Evolutionary conservation across 2,888 invertebrate species (phyloP).

Genomic region (Tanaodytes sp.): DNA sequence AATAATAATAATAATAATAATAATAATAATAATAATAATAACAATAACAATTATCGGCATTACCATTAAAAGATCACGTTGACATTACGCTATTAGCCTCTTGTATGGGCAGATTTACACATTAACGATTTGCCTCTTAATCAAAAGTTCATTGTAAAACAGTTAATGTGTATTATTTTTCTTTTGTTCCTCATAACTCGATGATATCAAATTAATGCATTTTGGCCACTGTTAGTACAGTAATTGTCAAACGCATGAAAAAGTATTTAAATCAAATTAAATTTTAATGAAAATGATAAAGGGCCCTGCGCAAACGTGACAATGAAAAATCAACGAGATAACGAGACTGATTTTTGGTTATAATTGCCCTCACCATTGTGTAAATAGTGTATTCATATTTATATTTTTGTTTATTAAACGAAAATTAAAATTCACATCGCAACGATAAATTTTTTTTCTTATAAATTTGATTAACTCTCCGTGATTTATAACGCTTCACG

Average conservation of each 20-base stretch:
- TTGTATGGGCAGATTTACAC: conserved; percentile 28
- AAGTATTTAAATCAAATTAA: too few species aligned
- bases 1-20: conserved; percentile 24
- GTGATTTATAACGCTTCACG: conserved; percentile 10
- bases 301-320: not conserved
- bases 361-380: conserved; percentile 11
- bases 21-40: conserved; percentile 40
- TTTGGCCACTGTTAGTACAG: too few species aligned
- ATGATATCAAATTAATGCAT: too few species aligned
- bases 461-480: conserved; percentile 7
- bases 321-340: conserved; percentile 20
- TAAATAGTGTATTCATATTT: too few species aligned
- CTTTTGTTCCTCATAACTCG: too few species aligned
- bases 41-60: conserved; percentile 48
- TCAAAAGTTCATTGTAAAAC: conserved; percentile 3
- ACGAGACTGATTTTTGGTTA: conserved; percentile 23
- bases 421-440: conserved; percentile 11
- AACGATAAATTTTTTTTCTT: conserved; percentile 11
- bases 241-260: too few species aligned
- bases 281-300: too few species aligned
- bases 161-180: too few species aligned
- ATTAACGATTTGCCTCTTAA: not conserved
- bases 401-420: conserved; percentile 2
- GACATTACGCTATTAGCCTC: conserved; percentile 53
- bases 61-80: conserved; percentile 45